Evolutionary conservation across 2,113 vertebrate species (phyloP).

Genomic region (Rafetus swinhoei): DNA sequence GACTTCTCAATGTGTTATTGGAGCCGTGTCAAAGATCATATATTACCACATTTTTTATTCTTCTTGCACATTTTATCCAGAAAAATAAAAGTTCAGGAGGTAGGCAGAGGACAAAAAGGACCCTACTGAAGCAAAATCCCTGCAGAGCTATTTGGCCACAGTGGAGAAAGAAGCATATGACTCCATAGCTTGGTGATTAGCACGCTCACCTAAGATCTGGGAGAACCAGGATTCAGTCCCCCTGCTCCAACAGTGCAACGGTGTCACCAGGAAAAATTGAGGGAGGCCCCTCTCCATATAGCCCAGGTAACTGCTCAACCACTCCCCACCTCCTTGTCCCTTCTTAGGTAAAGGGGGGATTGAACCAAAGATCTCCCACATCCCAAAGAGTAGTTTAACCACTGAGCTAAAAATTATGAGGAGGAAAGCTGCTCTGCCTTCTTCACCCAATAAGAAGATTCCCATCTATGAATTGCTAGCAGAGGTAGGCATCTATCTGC

Average conservation of each 20-base stretch:
- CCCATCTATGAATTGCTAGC: not conserved
- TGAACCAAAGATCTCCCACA: not conserved
- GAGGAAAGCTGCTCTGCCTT: not conserved
- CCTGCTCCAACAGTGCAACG: not conserved
- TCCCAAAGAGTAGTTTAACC: not conserved
- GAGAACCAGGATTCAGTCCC: not conserved
- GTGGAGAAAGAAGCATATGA: constrained; percentile 24
- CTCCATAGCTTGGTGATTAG: not conserved
- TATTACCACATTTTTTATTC: constrained; percentile 5
- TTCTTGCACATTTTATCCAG: not conserved
- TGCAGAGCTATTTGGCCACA: constrained; percentile 2
- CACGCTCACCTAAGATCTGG: not conserved
- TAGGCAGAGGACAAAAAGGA: constrained; percentile 3
- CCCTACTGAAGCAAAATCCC: not conserved
- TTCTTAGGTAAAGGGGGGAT: not conserved
- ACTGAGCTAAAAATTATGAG: not conserved
- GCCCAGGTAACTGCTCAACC: too few species aligned
- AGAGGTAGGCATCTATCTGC: not conserved
- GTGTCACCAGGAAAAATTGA: not conserved
- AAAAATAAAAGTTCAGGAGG: constrained; percentile 42
- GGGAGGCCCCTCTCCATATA: not conserved
- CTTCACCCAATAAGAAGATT: not conserved
- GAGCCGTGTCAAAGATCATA: constrained; percentile 64
- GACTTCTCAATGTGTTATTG: constrained; percentile 55
- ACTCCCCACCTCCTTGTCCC: not conserved